phyloP scores from a whole-genome alignment of 2,797 vertebrate genomes.

The Dendrocincla tyrannina region DNA sequence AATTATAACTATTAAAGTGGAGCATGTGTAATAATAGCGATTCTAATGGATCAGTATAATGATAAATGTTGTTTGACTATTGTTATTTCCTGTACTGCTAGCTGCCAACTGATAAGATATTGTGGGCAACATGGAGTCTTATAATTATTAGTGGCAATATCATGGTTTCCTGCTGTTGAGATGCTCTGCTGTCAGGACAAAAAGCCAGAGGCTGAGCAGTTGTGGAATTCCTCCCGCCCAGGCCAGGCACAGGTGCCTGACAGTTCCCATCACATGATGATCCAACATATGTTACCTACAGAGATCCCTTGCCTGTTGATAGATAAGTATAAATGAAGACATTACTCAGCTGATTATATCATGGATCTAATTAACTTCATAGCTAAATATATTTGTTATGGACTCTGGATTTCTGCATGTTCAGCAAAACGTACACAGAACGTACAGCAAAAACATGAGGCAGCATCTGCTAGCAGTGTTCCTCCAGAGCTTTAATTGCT shows the following conservation, averaged over 20 bases:
- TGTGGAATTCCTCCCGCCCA: background rate
- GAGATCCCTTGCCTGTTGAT: background rate
- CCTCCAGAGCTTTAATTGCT: background rate
- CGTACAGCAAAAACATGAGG: background rate
- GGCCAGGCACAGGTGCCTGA: background rate
- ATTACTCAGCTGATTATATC: background rate
- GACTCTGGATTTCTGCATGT: background rate
- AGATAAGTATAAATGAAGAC: background rate
- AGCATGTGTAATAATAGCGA: background rate
- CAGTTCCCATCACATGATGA: background rate
- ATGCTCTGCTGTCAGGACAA: background rate
- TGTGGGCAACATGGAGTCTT: background rate
- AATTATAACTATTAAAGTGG: background rate
- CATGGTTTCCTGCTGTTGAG: background rate
- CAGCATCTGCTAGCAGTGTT: background rate
- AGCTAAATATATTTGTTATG: background rate
- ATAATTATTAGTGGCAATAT: background rate
- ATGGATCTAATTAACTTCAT: background rate
- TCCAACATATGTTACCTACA: background rate
- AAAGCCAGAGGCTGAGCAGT: background rate
- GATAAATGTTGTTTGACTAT: slow-evolving; percentile 24
- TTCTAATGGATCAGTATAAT: background rate
- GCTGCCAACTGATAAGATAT: slow-evolving; percentile 18
- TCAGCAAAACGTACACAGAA: background rate
- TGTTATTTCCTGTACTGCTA: background rate